Conservation (phyloP, 2,888 invertebrate genomes). For the Nezara viridula region DNA sequence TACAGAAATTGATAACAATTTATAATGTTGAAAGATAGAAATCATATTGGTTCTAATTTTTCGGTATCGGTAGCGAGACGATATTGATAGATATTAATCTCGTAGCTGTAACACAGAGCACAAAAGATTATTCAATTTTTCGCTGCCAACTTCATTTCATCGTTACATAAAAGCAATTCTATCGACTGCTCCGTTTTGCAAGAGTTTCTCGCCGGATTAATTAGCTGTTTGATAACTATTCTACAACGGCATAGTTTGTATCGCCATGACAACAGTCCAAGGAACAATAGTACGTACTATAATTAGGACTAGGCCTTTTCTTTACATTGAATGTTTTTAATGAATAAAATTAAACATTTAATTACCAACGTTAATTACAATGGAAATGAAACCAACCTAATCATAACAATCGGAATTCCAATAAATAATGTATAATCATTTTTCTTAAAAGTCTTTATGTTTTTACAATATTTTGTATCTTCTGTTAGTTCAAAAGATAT, state of each 20-base stretch:
- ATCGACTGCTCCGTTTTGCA: neutral
- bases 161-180: neutral
- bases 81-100: neutral
- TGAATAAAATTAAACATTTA: neutral
- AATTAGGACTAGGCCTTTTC: neutral
- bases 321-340: neutral
- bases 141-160: neutral
- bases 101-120: neutral
- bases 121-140: constrained; percentile 1
- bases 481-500: too few species aligned
- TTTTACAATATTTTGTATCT: too few species aligned
- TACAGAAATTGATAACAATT: too few species aligned
- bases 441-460: too few species aligned
- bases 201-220: neutral
- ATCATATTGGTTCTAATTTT: too few species aligned
- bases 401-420: neutral
- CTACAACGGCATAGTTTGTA: neutral
- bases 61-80: too few species aligned
- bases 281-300: neutral
- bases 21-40: too few species aligned
- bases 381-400: neutral
- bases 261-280: neutral
- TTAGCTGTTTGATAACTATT: neutral
- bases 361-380: neutral
- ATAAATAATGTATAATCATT: too few species aligned